Evolutionary conservation across 2,113 vertebrate species (phyloP), one percentile per base, ranked within the genome.

Genomic region (Phrynosoma platyrhinos): DNA sequence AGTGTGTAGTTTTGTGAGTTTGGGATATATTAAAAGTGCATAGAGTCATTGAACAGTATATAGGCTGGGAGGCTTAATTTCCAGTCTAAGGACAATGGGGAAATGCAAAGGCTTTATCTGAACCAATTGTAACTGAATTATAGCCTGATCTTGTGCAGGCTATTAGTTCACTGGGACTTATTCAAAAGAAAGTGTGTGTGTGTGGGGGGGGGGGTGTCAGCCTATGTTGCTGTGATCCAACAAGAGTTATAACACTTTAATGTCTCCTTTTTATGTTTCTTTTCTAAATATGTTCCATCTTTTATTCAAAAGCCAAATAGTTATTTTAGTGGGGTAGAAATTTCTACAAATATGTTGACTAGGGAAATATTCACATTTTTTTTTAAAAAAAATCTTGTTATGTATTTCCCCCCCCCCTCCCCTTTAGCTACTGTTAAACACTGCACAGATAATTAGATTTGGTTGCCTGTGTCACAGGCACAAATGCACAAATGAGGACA

Each of bases 91-190:
- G 94, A 96, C 96, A 97, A 93, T 93, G 92, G 92, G 84, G 92
- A 94, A 94, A 94, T 92, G 91, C 93, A 96, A 96, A 87, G 92
- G 93, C 95, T 97, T 96, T 95, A 96, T 94, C 95, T 94, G 95
- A 97, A 96, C 94, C 95, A 96, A 96, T 96, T 96, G 96, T 91
- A 94, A 95, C 93, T 91, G 91, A 95, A 92, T 96, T 96, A 96
- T n/a, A 78, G n/a, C 74, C 23, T 12, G 42, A 78, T 88, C 47
- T 47, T 83, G 66, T 14, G 3, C n/a, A 88, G 53, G 25, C 32
- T 74, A 42, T 82, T 36, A 87, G 62, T 77, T 83, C 87, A 69
- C 58, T 53, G 47, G 58, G 6, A 47, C 68, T 55, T 55, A 55
- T 55, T 84, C n/a, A n/a, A 52, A 78, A 85, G 20, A 47, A 72